These are phyloP conservation scores for Gryllus longicercus DNA, from an alignment of 2,888 invertebrate species.

Conservation along the genomic window DNA sequence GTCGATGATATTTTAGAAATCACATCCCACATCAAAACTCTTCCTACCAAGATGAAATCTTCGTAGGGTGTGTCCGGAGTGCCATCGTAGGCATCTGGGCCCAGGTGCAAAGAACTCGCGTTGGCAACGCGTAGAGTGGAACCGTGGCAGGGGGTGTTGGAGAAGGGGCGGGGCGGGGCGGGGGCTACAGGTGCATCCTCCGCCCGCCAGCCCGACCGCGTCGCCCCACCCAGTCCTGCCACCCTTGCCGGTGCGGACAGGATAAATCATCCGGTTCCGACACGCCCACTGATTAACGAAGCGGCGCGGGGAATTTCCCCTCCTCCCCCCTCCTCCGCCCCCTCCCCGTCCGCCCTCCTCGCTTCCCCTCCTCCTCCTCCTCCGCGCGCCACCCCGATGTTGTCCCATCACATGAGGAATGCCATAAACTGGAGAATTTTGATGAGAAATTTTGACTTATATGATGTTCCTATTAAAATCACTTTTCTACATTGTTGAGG, in stretches of 20 bases:
- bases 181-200: neutral
- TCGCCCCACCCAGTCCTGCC: constrained; percentile 17
- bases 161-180: too few relatives aligned
- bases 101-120: too few relatives aligned
- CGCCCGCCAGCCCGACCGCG: neutral
- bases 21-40: too few relatives aligned
- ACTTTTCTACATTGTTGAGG: constrained; percentile 1
- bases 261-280: constrained; percentile 17
- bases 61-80: too few relatives aligned
- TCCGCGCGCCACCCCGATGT: neutral
- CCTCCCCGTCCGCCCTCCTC: neutral
- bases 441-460: constrained; percentile 17
- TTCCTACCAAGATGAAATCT: too few relatives aligned
- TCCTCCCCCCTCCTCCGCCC: neutral
- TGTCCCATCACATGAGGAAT: constrained; percentile 1
- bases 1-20: too few relatives aligned
- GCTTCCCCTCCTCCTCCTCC: neutral
- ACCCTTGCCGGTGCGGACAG: constrained; percentile 17
- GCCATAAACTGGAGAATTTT: constrained; percentile 17
- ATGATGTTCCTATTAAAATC: constrained; percentile 17
- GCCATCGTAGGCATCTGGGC: too few relatives aligned
- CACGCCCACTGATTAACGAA: constrained; percentile 17
- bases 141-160: too few relatives aligned
- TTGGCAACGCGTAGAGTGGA: too few relatives aligned
- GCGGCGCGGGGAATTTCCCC: neutral